A percentile compares a stretch with the other conserved stretches of the same genome.
Evolutionary conservation across 2,888 invertebrate genomes (phyloP).

Genomic region (Chrysomela aeneicollis): DNA sequence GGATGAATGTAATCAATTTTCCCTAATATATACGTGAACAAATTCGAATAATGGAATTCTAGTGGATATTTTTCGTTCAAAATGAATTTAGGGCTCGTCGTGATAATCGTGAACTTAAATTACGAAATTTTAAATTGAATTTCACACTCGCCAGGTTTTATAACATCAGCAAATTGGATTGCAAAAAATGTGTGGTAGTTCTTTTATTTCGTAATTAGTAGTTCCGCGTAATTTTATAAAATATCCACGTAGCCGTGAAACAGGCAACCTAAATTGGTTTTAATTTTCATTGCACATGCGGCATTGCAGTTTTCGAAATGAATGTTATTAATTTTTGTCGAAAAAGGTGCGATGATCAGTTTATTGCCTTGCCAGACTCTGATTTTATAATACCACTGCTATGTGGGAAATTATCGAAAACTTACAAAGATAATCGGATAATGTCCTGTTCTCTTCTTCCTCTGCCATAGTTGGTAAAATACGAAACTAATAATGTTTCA

Average conservation of each 20-base stretch:
- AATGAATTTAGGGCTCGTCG: neutral
- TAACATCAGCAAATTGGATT: conserved; percentile 7
- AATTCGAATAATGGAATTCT: too few species aligned
- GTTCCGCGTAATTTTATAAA: neutral
- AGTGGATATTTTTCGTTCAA: neutral
- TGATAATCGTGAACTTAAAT: neutral
- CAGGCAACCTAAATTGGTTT: neutral
- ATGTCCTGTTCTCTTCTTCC: too few species aligned
- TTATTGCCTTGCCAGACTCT: too few species aligned
- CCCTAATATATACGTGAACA: too few species aligned
- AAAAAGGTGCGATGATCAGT: neutral
- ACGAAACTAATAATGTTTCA: too few species aligned
- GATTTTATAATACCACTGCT: too few species aligned
- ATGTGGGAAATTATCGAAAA: too few species aligned
- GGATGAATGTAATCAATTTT: too few species aligned
- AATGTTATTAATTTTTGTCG: neutral
- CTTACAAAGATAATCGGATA: too few species aligned
- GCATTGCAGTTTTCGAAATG: neutral
- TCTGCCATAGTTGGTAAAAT: too few species aligned
- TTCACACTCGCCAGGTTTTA: conserved; percentile 5
- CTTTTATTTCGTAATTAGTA: neutral
- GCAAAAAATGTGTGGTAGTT: conserved; percentile 2
- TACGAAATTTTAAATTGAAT: conserved; percentile 1
- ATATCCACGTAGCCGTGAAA: neutral
- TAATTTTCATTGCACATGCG: neutral